Evolutionary conservation across 1,140 invertebrate genomes (phyloP).

Genomic region (fruit fly (Drosophila melanogaster)): DNA sequence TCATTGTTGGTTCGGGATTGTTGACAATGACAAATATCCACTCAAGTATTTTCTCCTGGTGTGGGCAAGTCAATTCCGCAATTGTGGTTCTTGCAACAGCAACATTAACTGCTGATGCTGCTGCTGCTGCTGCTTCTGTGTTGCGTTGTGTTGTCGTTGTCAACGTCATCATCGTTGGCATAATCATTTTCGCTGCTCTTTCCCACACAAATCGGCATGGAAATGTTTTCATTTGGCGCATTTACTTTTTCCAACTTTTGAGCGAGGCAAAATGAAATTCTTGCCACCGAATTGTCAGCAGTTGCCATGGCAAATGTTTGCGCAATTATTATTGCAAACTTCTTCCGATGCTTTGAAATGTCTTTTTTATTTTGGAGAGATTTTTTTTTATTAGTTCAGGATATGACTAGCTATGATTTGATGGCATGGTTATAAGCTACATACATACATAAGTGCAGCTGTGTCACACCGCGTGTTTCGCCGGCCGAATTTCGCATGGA

Average conservation of each 20-base stretch:
- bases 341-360: slow-evolving; percentile 23
- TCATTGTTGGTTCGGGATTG: no score
- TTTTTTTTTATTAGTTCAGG: slow-evolving; percentile 29
- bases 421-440: neutral
- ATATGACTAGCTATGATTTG: slow-evolving; percentile 32
- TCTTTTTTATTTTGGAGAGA: slow-evolving; percentile 6
- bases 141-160: slow-evolving; percentile 26
- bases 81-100: slow-evolving; percentile 24
- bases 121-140: neutral
- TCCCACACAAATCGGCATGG: slow-evolving; percentile 62
- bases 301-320: slow-evolving; percentile 37
- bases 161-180: slow-evolving; percentile 53
- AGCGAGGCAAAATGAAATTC: slow-evolving; percentile 17
- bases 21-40: no score
- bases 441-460: slow-evolving; percentile 33
- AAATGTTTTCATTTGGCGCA: slow-evolving; percentile 58
- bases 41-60: neutral
- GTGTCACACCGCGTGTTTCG: slow-evolving; percentile 73
- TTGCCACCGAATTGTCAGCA: slow-evolving; percentile 29
- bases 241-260: slow-evolving; percentile 51
- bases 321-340: slow-evolving; percentile 44
- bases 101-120: slow-evolving; percentile 34
- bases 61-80: slow-evolving; percentile 58
- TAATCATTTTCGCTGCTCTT: slow-evolving; percentile 79
- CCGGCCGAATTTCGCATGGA: slow-evolving; percentile 35